Evolutionary conservation across 1,140 invertebrate genomes (phyloP).

Genomic region (Diuraphis noxia): DNA sequence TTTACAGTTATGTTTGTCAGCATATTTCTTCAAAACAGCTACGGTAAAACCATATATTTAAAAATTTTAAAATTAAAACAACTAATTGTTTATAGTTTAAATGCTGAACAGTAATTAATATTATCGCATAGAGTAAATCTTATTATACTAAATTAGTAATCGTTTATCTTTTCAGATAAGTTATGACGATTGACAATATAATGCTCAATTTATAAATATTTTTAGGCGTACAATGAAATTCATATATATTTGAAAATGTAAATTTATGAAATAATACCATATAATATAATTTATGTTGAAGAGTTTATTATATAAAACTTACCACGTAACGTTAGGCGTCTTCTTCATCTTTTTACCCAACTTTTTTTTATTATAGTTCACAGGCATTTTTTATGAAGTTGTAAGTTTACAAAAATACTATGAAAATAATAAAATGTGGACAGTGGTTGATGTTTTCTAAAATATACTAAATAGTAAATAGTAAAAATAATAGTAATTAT

Average conservation of each 20-base stretch:
- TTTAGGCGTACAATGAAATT: not conserved
- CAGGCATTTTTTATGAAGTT: not conserved
- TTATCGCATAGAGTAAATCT: not conserved
- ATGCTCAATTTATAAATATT: not conserved
- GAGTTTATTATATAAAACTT: not conserved
- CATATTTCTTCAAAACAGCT: not conserved
- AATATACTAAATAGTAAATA: no score
- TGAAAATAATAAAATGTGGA: no score
- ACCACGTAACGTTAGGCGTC: not conserved
- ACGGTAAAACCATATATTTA: no score
- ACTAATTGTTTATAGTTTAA: not conserved
- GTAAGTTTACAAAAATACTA: not conserved
- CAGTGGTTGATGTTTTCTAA: no score
- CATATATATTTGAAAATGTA: not conserved
- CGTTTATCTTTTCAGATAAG: not conserved
- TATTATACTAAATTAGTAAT: not conserved
- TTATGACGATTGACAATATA: no score
- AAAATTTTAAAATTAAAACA: not conserved
- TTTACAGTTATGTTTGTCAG: not conserved
- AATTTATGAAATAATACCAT: no score
- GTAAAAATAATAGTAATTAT: no score
- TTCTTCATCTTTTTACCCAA: slow-evolving; percentile 34
- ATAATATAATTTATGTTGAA: no score
- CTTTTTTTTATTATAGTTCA: slow-evolving; percentile 34
- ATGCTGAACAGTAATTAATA: not conserved